phyloP scores from a whole-genome alignment of 2,797 vertebrate species.

The Lithobates pipiens region DNA sequence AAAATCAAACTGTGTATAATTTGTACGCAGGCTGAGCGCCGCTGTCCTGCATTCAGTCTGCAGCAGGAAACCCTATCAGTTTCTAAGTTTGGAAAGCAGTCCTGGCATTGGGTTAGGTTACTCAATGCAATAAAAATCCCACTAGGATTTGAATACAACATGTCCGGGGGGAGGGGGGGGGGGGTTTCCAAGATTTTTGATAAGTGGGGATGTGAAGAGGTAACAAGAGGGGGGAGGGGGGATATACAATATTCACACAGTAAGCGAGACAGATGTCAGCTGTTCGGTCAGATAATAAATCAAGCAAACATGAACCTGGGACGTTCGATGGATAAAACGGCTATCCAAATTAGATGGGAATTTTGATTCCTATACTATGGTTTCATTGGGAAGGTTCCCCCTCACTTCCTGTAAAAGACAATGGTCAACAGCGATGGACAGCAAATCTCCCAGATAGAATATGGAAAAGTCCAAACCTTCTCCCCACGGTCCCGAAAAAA shows the following conservation, averaged over 20 bases:
- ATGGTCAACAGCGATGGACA: too few relatives aligned
- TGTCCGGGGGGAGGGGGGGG: not conserved
- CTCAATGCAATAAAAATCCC: conserved; percentile 39
- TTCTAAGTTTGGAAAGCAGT: conserved; percentile 33
- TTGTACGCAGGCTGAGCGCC: not conserved
- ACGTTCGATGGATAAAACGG: too few relatives aligned
- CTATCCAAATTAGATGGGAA: too few relatives aligned
- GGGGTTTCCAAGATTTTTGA: conserved; percentile 35
- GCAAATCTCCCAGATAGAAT: too few relatives aligned
- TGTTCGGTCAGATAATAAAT: not conserved
- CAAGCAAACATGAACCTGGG: not conserved
- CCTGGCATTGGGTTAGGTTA: conserved; percentile 31
- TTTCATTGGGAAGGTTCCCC: too few relatives aligned
- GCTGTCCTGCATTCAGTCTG: too few relatives aligned
- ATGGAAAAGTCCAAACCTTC: too few relatives aligned
- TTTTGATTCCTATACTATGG: too few relatives aligned
- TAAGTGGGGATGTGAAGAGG: not conserved
- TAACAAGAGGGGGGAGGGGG: not conserved
- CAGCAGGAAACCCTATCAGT: conserved; percentile 27
- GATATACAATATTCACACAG: not conserved
- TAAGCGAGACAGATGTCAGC: conserved; percentile 2
- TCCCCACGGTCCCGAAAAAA: too few relatives aligned
- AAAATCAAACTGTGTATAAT: not conserved
- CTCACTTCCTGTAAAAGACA: too few relatives aligned
- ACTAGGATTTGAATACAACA: conserved; percentile 16